Percentiles rank a stretch among this genome's conserved stretches.
Evolutionary conservation across 2,113 vertebrate genomes (phyloP).

Genomic region (Phainopepla nitens): DNA sequence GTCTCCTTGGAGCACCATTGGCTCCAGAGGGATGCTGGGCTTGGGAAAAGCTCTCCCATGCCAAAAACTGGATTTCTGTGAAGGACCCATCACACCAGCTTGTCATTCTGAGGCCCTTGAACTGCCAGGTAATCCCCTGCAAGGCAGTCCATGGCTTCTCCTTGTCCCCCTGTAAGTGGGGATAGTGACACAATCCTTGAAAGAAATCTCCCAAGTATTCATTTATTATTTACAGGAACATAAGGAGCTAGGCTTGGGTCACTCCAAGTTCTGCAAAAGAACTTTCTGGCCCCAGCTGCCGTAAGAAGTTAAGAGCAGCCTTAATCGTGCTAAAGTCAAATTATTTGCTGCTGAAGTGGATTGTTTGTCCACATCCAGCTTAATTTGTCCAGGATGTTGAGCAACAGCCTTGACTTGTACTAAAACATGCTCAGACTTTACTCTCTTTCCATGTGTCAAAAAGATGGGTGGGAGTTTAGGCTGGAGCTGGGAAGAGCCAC

Average conservation of each 20-base stretch:
- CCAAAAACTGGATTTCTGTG: not conserved
- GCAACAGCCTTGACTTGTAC: not conserved
- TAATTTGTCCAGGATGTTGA: not conserved
- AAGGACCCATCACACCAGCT: not conserved
- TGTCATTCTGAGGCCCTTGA: not conserved
- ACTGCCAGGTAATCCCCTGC: not conserved
- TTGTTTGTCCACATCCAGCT: not conserved
- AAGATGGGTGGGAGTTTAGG: not conserved
- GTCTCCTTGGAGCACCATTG: rapidly evolving
- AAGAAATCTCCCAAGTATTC: not conserved
- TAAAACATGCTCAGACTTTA: not conserved
- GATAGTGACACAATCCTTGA: not conserved
- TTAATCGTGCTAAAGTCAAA: not conserved
- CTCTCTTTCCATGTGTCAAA: not conserved
- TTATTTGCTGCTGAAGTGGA: not conserved
- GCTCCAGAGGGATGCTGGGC: not conserved
- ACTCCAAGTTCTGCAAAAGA: not conserved
- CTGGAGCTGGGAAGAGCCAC: not conserved
- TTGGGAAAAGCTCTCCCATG: not conserved
- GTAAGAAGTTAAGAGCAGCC: not conserved
- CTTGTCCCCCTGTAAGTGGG: not conserved
- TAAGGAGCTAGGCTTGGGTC: not conserved
- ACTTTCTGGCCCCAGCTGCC: not conserved
- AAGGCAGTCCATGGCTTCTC: not conserved
- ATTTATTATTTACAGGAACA: not conserved